Base-by-base conservation (phyloP, 2,113 vertebrate species). In the Clarias macrocephalus region DNA sequence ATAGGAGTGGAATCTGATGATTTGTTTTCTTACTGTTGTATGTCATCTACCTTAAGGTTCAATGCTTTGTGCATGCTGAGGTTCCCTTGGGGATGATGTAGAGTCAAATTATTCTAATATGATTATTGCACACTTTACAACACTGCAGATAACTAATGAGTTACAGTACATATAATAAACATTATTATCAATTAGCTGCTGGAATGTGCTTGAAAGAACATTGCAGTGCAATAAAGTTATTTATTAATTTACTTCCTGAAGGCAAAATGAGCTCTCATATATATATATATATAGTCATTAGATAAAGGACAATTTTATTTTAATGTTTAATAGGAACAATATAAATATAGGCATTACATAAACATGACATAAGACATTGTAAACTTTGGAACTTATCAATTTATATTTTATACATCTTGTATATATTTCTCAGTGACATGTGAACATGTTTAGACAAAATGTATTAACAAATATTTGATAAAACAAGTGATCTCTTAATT, bases 241-340 rank as follows among this genome's bases (percentile, higher is more conserved):
- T 72, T 85, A 82, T 63, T 66, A 33, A 83, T 76, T 62, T 16
- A 48, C 48, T 37, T 72, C 13, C 80, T 52, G 30, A 12, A 73
- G 60, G 83, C 18, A 79, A 19, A 76, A 76, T 33, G 57, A 70
- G 21, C 63, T 23, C 25, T 54, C 23, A 83, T 21, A 18, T 12
- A 75, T 37, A 70, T 19, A n/a, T 42, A 42, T 42, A 42, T 42
- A 70, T 68, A 68, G 42, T 57, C n/a, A 57, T 56, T 85, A 48
- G 4, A 52, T 57, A 72, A 57, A 83, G 52, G 18, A 56, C 21
- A 23, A 37, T 72, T 37, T 72, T 2, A 72, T 37, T 72, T n/a
- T 77, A 28, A 75, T 12, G 10, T 88, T 86, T 88, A 70, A 79
- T 83, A 70, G 65, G 62, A 68, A 68, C 48, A 77, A 60, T 82